Conservation (phyloP, 1,140 invertebrate genomes). For the Drosophila orena region DNA sequence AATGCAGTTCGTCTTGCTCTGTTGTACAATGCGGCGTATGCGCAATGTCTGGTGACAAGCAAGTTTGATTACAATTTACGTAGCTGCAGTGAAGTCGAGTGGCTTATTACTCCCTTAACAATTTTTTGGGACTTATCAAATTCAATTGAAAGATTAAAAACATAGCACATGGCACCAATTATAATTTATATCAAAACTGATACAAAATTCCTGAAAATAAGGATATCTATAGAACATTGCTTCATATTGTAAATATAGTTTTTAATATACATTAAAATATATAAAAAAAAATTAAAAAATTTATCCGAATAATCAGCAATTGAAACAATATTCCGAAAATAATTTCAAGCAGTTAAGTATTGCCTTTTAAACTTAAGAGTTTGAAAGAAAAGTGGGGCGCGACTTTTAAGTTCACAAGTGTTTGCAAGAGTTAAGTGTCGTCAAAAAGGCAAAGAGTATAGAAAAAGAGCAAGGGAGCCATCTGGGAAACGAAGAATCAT, state of each 20-base stretch:
- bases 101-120: background rate
- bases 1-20: conserved; percentile 53
- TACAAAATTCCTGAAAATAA: too few relatives aligned
- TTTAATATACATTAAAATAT: too few relatives aligned
- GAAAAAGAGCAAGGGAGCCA: background rate
- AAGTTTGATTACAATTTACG: conserved; percentile 1
- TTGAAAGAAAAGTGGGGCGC: conserved; percentile 54
- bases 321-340: conserved; percentile 2
- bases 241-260: too few relatives aligned
- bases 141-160: too few relatives aligned
- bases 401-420: conserved; percentile 64
- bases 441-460: conserved; percentile 22
- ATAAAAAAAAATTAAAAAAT: background rate
- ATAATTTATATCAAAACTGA: too few relatives aligned
- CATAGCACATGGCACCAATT: too few relatives aligned
- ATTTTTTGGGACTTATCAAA: too few relatives aligned
- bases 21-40: conserved; percentile 57
- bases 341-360: conserved; percentile 1
- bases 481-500: conserved; percentile 29
- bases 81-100: conserved; percentile 4
- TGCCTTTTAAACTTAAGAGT: conserved; percentile 19
- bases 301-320: background rate
- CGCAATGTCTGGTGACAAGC: conserved; percentile 31
- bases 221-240: too few relatives aligned
- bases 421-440: conserved; percentile 57